A percentile compares a stretch with the other conserved stretches of the same genome.
Evolutionary conservation across 2,113 vertebrate species (phyloP).

Genomic region (Willisornis vidua): DNA sequence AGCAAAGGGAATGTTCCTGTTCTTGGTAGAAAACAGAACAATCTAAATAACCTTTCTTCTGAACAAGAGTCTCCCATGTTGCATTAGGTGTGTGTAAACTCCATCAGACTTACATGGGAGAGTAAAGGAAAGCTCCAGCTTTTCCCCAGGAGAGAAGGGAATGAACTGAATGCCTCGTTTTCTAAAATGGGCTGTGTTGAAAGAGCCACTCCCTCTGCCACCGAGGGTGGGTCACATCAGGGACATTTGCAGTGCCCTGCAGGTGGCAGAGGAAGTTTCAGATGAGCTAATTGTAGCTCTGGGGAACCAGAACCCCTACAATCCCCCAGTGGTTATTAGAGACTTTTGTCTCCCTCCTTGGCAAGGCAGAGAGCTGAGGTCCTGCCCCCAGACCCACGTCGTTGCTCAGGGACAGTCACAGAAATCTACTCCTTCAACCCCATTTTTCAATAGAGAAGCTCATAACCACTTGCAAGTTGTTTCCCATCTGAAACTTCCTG

Average conservation of each 20-base stretch:
- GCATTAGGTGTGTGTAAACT: background rate
- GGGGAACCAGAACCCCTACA: background rate
- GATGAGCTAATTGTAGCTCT: background rate
- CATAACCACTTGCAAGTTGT: background rate
- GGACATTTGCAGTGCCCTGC: too few species aligned
- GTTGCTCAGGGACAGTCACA: background rate
- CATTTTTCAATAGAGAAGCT: background rate
- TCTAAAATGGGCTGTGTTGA: background rate
- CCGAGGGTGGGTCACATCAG: too few species aligned
- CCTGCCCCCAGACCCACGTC: background rate
- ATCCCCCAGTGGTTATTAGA: background rate
- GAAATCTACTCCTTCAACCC: background rate
- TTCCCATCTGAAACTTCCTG: background rate
- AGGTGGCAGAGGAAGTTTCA: too few species aligned
- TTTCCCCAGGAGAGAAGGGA: background rate
- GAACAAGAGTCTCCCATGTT: background rate
- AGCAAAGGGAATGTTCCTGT: background rate
- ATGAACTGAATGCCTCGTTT: background rate
- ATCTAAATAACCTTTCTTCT: background rate
- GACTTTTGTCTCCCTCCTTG: background rate
- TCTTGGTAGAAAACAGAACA: background rate
- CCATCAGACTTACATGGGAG: background rate
- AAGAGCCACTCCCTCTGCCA: background rate
- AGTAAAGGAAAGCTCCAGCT: background rate
- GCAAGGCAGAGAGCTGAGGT: background rate